Evolutionary conservation across 1,140 invertebrate species (phyloP).

Genomic region (Papilio xuthus): DNA sequence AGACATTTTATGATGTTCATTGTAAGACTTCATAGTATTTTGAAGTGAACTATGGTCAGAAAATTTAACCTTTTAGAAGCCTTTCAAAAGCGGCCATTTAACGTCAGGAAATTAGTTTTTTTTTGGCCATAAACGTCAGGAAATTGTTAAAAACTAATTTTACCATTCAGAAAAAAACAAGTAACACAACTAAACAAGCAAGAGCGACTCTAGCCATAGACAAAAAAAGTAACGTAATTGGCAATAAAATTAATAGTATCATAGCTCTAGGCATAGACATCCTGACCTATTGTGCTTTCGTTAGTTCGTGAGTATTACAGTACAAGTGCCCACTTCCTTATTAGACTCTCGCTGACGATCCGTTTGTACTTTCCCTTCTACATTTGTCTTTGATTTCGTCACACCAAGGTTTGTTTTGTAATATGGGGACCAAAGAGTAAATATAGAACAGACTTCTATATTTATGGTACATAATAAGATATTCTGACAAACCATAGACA

Average conservation of each 20-base stretch:
- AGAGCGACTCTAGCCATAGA: background rate
- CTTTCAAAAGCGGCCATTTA: too few relatives aligned
- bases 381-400: conserved; percentile 15
- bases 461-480: too few relatives aligned
- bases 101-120: too few relatives aligned
- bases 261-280: background rate
- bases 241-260: background rate
- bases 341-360: background rate
- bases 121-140: too few relatives aligned
- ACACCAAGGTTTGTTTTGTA: background rate
- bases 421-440: background rate
- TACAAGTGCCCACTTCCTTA: conserved; percentile 19
- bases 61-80: too few relatives aligned
- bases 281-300: conserved; percentile 9
- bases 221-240: background rate
- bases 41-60: too few relatives aligned
- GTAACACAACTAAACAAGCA: too few relatives aligned
- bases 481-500: background rate
- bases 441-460: too few relatives aligned
- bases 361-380: conserved; percentile 22
- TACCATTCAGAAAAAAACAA: too few relatives aligned
- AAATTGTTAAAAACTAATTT: too few relatives aligned
- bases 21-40: too few relatives aligned
- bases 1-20: too few relatives aligned
- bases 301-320: background rate